Evolutionary conservation across 2,113 vertebrate species (phyloP).

Genomic region (Mustelus asterias): DNA sequence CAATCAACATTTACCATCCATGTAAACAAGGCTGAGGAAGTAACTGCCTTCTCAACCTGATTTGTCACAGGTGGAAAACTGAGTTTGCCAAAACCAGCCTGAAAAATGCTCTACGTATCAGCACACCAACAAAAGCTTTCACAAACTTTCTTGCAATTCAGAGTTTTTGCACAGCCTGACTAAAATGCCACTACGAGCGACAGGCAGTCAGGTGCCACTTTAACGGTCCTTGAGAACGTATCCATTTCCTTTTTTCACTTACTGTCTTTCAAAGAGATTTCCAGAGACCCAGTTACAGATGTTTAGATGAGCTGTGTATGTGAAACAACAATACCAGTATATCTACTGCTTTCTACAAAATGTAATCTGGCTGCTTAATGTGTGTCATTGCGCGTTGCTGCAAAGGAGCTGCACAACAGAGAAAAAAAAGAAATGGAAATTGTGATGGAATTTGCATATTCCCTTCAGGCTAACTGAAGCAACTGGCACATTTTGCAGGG

Average conservation of each 20-base stretch:
- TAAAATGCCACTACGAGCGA: neutral
- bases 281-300: conserved; percentile 41
- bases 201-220: conserved; percentile 16
- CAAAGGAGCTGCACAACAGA: neutral
- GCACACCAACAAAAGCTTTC: neutral
- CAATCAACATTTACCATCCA: neutral
- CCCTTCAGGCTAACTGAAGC: conserved; percentile 44
- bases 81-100: conserved; percentile 15
- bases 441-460: conserved; percentile 48
- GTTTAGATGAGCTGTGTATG: conserved; percentile 38
- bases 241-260: conserved; percentile 3
- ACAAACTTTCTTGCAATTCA: conserved; percentile 21
- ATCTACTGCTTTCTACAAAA: conserved; percentile 48
- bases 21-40: conserved; percentile 22
- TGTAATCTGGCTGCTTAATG: conserved; percentile 34
- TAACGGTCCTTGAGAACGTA: conserved; percentile 24
- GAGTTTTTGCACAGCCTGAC: conserved; percentile 32
- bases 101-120: neutral
- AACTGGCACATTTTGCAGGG: conserved; percentile 40
- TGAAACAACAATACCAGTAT: conserved; percentile 46
- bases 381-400: conserved; percentile 5
- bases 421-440: conserved; percentile 23
- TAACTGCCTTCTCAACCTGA: neutral
- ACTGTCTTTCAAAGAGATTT: conserved; percentile 42
- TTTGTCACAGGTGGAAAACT: conserved; percentile 28